These are phyloP conservation scores for Zoanthus gigantus DNA, from an alignment of 92 coral and sea anemone genomes.

Conservation along the genomic window DNA sequence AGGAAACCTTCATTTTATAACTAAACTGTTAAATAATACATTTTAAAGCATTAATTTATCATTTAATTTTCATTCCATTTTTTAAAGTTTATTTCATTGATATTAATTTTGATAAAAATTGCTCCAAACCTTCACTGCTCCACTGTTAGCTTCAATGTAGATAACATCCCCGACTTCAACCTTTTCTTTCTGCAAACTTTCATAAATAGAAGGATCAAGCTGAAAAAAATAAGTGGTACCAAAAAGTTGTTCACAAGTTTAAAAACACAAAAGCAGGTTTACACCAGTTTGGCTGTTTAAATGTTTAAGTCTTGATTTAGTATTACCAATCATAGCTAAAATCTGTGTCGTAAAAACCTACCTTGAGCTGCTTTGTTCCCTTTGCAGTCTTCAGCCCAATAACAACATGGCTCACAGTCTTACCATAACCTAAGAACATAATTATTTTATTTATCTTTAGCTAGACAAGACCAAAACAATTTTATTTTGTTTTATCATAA, in stretches of 20 bases:
- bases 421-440: slow-evolving; percentile 85
- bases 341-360: background rate
- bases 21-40: too few species aligned
- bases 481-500: too few species aligned
- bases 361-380: slow-evolving; percentile 99
- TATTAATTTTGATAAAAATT: background rate
- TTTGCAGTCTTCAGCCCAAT: slow-evolving; percentile 99
- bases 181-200: slow-evolving; percentile 97
- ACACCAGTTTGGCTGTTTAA: background rate
- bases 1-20: too few species aligned
- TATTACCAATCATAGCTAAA: background rate
- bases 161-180: slow-evolving; percentile 99
- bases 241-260: background rate
- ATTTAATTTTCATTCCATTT: background rate
- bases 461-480: too few species aligned
- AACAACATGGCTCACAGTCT: slow-evolving; percentile 99
- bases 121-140: slow-evolving; percentile 92
- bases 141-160: slow-evolving; percentile 99
- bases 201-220: slow-evolving; percentile 98
- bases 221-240: background rate
- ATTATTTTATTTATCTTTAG: too few species aligned
- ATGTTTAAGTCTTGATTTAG: background rate
- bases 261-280: background rate
- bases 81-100: background rate
- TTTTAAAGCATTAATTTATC: too few species aligned